Conservation (phyloP, 2,113 vertebrate species). For the Chunga burmeisteri region DNA sequence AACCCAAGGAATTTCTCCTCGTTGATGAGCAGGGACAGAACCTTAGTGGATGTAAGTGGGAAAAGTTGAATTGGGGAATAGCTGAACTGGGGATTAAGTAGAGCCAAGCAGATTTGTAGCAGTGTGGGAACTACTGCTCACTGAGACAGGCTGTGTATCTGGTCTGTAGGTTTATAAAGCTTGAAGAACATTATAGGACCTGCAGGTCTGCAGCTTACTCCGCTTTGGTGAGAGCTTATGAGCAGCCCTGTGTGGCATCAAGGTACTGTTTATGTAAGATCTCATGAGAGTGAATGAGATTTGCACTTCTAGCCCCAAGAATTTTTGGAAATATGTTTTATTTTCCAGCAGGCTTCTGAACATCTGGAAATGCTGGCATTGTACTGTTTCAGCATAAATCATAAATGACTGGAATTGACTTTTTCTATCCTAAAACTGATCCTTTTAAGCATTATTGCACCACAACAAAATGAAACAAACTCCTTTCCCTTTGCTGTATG, state of each 20-base stretch:
- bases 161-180: background rate
- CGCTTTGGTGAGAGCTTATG: background rate
- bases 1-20: background rate
- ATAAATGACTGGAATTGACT: background rate
- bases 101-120: background rate
- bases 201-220: background rate
- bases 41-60: background rate
- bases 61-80: background rate
- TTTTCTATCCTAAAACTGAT: background rate
- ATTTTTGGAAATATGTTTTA: slow-evolving; percentile 25
- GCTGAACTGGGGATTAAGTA: background rate
- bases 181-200: background rate
- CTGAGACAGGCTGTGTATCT: fast-evolving
- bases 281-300: slow-evolving; percentile 16
- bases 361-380: slow-evolving; percentile 51
- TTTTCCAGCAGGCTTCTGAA: slow-evolving; percentile 33
- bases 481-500: background rate
- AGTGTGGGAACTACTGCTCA: background rate
- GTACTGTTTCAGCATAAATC: slow-evolving; percentile 23
- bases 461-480: background rate
- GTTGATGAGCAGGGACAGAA: background rate
- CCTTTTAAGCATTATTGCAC: background rate
- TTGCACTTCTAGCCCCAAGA: slow-evolving; percentile 10
- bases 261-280: background rate
- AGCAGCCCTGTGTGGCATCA: background rate